phyloP scores from a whole-genome alignment of 2,888 invertebrate genomes.

The Agrenia bidenticulata region DNA sequence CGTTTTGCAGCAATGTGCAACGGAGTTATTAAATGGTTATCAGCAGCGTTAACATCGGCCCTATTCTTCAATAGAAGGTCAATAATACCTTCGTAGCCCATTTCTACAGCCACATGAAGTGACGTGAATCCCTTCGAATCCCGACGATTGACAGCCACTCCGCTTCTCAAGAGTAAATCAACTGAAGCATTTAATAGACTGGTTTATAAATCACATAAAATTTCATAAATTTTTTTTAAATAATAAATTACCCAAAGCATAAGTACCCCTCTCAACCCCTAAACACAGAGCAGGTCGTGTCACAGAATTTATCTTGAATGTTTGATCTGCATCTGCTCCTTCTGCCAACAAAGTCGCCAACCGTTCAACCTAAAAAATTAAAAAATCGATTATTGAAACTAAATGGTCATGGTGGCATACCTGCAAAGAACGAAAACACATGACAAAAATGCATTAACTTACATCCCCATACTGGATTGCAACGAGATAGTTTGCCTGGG shows the following conservation, averaged over 20 bases:
- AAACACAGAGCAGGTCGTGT: constrained; percentile 47
- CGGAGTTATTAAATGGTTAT: constrained; percentile 41
- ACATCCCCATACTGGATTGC: constrained; percentile 49
- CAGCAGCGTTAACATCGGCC: constrained; percentile 49
- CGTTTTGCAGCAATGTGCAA: constrained; percentile 47
- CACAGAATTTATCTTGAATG: constrained; percentile 48
- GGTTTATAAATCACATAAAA: neutral
- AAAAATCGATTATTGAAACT: too few relatives aligned
- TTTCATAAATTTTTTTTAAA: neutral
- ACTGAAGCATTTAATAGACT: constrained; percentile 36
- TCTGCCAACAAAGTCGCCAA: constrained; percentile 37
- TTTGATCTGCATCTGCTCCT: constrained; percentile 51
- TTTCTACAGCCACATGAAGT: constrained; percentile 46
- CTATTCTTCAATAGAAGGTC: constrained; percentile 40
- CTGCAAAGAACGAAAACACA: too few relatives aligned
- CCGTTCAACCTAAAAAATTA: neutral
- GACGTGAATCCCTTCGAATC: constrained; percentile 46
- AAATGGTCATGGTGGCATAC: too few relatives aligned
- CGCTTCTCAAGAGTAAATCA: constrained; percentile 46
- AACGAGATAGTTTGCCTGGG: constrained; percentile 46
- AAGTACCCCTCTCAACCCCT: constrained; percentile 46
- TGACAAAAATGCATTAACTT: constrained; percentile 30
- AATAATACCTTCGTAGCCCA: constrained; percentile 47
- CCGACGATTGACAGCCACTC: constrained; percentile 47
- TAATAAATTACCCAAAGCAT: constrained; percentile 10